phyloP scores from a whole-genome alignment of 1,140 invertebrate genomes.

The Metaphire vulgaris region DNA sequence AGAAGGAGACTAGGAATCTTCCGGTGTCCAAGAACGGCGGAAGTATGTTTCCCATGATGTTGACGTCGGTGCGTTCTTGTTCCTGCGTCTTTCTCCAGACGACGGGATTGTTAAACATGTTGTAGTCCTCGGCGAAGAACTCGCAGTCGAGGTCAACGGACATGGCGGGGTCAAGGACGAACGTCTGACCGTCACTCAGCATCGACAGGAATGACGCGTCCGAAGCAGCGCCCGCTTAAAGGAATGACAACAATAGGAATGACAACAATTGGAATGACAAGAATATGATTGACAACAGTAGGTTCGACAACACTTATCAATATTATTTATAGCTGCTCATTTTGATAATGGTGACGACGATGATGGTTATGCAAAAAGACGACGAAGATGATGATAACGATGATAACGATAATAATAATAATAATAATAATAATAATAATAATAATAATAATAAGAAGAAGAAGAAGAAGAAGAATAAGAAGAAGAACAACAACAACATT shows the following conservation, averaged over 20 bases:
- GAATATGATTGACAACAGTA: too few species aligned
- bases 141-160: slow-evolving; percentile 8
- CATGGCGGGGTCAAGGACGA: background rate
- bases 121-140: slow-evolving; percentile 2
- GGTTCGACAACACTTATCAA: too few species aligned
- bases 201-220: slow-evolving; percentile 5
- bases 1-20: slow-evolving; percentile 16
- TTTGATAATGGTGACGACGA: background rate
- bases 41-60: slow-evolving; percentile 8
- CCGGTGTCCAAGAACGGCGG: slow-evolving; percentile 5
- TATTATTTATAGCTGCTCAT: background rate
- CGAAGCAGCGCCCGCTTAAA: background rate
- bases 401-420: background rate
- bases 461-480: too few species aligned
- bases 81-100: slow-evolving; percentile 14
- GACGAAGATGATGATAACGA: background rate
- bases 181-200: background rate
- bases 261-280: too few species aligned
- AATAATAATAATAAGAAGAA: too few species aligned
- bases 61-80: background rate
- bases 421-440: too few species aligned
- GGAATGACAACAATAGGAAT: too few species aligned
- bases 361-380: background rate
- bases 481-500: too few species aligned
- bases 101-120: slow-evolving; percentile 18